Evolutionary conservation across 1,140 invertebrate species (phyloP).

Genomic region (Camponotus vicinus): DNA sequence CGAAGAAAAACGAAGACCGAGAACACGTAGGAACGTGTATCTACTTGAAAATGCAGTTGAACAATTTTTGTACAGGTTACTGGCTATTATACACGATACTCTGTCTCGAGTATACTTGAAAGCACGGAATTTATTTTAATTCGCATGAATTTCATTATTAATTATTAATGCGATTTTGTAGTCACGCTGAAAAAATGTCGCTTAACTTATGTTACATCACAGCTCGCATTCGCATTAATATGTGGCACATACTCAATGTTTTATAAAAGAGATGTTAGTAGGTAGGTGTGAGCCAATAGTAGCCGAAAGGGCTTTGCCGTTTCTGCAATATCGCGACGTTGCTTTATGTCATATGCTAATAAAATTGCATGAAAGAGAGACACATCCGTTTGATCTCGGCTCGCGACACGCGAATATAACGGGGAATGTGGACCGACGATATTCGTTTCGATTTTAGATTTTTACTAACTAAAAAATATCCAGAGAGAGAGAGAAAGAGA

Average conservation of each 20-base stretch:
- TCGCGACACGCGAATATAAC: slow-evolving; percentile 48
- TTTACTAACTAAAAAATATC: slow-evolving; percentile 21
- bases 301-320: slow-evolving; percentile 36
- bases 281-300: slow-evolving; percentile 2
- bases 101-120: not conserved
- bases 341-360: slow-evolving; percentile 60
- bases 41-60: slow-evolving; percentile 9
- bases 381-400: slow-evolving; percentile 51
- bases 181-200: not conserved
- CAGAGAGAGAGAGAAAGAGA: not conserved
- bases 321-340: slow-evolving; percentile 50
- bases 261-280: slow-evolving; percentile 8
- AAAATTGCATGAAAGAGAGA: slow-evolving; percentile 52
- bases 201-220: not conserved
- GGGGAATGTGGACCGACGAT: slow-evolving; percentile 17
- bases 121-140: not conserved
- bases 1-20: slow-evolving; percentile 24
- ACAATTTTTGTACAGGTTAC: slow-evolving; percentile 8
- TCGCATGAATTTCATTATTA: slow-evolving; percentile 17
- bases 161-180: not conserved
- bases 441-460: slow-evolving; percentile 40
- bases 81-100: not conserved
- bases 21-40: slow-evolving; percentile 24
- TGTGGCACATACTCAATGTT: slow-evolving; percentile 24
- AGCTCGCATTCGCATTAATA: slow-evolving; percentile 20